Base-by-base conservation (phyloP, 2,113 vertebrate species). In the Panthera tigris region DNA sequence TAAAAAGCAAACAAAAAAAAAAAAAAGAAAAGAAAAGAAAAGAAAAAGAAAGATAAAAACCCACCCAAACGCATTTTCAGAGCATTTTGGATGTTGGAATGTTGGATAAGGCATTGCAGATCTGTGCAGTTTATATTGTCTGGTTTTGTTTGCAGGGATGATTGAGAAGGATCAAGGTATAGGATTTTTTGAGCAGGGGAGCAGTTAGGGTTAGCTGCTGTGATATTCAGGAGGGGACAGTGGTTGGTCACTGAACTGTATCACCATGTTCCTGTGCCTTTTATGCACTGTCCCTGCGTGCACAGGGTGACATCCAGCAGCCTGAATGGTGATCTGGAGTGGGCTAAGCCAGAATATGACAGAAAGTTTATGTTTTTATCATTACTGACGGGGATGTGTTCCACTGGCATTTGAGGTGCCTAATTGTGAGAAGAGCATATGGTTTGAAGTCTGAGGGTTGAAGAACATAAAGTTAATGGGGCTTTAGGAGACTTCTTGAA, bases 251-350 rank as follows among this genome's bases (percentile, higher is more conserved):
- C 2, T 61, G 81, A 73, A 25, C n/a, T 29, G 9, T 14, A 6
- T 33, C 9, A 7, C 1, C 12, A 14, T 2, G 1, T 7, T 41
- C 25, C 16, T 31, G 5, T 76, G 92, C n/a, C 31, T 90, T 39
- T 23, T n/a, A 0, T 63, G 50, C 10, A 15, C 14, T 13, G 18
- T 65, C 5, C 13, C 61, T 52, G 25, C 3, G 3, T 8, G 5
- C 4, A 12, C 41, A 12, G 76, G 31, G 9, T 52, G 48, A 76
- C 21, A 0, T 2, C 74, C 36, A 36, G 7, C 16, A 63, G 5
- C 48, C 39, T 87, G n/a, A 74, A 52, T 29, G 52, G 52, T 31
- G 45, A 41, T n/a, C 27, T 27, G 41, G 69, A 63, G 14, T 4
- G 5, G n/a, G 48, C 23, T 65, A 39, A 68, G 8, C 73, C 21